Conservation (phyloP, 2,797 vertebrate genomes). For the Caiman crocodilus region DNA sequence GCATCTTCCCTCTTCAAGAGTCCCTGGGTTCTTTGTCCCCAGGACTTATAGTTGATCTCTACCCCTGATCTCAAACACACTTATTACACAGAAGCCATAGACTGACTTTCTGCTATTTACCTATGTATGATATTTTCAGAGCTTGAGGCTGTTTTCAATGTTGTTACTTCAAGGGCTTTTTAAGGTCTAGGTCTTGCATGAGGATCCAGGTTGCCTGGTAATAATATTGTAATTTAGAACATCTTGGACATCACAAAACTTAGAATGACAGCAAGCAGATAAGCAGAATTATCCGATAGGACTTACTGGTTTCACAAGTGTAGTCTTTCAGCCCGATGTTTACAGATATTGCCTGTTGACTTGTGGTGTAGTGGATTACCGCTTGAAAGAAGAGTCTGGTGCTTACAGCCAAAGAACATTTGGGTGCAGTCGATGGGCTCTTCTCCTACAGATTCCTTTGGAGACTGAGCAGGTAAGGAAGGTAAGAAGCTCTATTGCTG, state of each 20-base stretch:
- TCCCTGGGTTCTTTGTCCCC: not conserved
- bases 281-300: not conserved
- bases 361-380: not conserved
- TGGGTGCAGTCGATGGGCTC: not conserved
- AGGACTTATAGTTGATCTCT: not conserved
- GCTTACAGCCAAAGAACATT: not conserved
- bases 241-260: not conserved
- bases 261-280: not conserved
- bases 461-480: not conserved
- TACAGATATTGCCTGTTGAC: not conserved
- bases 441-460: not conserved
- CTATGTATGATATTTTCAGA: not conserved
- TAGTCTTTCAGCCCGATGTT: not conserved
- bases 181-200: not conserved
- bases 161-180: not conserved
- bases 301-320: not conserved
- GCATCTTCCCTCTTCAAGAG: not conserved
- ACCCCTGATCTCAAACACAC: no score
- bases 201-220: not conserved
- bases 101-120: not conserved
- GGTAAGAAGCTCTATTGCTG: not conserved
- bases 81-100: not conserved
- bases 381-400: not conserved
- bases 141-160: not conserved
- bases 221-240: fast-evolving